Percentiles rank a stretch among this genome's conserved stretches.
Evolutionary conservation across 2,888 invertebrate species (phyloP).

Genomic region (Acanthosepion esculentum): DNA sequence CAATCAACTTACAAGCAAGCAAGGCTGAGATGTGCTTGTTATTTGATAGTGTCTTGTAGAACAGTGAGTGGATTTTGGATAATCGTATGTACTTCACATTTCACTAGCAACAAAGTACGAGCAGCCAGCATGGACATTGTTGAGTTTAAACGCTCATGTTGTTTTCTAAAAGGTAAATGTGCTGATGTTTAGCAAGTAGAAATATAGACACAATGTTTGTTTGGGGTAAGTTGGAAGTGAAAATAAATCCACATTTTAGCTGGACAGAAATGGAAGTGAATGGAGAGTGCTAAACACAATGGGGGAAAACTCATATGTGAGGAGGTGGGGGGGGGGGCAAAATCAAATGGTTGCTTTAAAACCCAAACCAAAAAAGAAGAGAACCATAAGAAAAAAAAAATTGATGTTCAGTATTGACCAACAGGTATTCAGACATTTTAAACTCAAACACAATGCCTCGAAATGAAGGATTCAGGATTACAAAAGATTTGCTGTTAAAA

Average conservation of each 20-base stretch:
- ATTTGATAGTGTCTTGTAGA: too few relatives aligned
- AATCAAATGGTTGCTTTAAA: not conserved
- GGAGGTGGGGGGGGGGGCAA: not conserved
- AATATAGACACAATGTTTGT: not conserved
- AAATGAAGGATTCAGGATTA: too few relatives aligned
- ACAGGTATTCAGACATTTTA: not conserved
- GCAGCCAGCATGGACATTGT: too few relatives aligned
- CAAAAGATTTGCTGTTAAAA: too few relatives aligned
- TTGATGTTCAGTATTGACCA: not conserved
- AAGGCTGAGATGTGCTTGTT: too few relatives aligned
- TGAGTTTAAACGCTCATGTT: too few relatives aligned
- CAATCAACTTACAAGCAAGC: too few relatives aligned
- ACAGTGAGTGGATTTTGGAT: too few relatives aligned
- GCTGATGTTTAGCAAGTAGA: not conserved
- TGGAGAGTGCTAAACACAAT: not conserved
- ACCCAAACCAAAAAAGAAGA: not conserved
- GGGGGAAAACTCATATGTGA: not conserved
- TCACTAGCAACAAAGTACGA: too few relatives aligned
- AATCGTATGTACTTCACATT: too few relatives aligned
- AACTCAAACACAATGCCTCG: too few relatives aligned
- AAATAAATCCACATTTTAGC: not conserved
- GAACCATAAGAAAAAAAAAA: not conserved
- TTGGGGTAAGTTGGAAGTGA: not conserved
- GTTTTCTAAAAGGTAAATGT: too few relatives aligned
- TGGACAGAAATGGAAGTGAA: not conserved